Conservation (phyloP, 2,888 invertebrate species). For the Argyra leucocephala region DNA sequence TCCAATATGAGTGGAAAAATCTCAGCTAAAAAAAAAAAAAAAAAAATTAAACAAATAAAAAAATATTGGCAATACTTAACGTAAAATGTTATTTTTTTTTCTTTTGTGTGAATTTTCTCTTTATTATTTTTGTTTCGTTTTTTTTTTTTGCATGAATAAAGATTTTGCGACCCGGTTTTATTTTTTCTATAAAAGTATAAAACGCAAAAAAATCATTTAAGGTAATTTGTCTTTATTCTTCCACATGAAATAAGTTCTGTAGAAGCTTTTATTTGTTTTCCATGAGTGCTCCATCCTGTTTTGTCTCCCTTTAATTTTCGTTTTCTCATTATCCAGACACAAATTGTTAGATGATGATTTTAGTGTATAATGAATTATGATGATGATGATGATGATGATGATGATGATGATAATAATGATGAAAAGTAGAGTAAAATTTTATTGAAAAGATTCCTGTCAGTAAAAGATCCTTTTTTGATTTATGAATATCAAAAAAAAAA, state of each 20-base stretch:
- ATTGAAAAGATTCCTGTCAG: slow-evolving; percentile 2
- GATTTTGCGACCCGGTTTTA: no score
- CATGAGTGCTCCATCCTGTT: not conserved
- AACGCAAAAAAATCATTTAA: not conserved
- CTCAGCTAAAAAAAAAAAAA: no score
- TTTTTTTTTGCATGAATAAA: not conserved
- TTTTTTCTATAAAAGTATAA: not conserved
- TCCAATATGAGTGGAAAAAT: no score
- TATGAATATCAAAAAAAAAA: not conserved
- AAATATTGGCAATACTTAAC: no score
- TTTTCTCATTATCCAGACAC: not conserved
- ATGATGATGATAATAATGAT: no score
- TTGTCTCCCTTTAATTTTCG: not conserved
- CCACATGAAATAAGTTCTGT: not conserved
- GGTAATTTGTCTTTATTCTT: slow-evolving; percentile 3
- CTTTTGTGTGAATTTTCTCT: no score
- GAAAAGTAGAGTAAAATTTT: not conserved
- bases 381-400: no score
- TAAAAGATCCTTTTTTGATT: slow-evolving; percentile 3
- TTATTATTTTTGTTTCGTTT: no score
- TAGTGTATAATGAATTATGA: no score
- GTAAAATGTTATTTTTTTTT: no score
- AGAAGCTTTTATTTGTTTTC: not conserved
- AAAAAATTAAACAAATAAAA: no score
- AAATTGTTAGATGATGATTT: not conserved